These are phyloP conservation scores for Myiotriccus ornatus DNA, from an alignment of 2,797 vertebrate genomes.

Conservation along the genomic window DNA sequence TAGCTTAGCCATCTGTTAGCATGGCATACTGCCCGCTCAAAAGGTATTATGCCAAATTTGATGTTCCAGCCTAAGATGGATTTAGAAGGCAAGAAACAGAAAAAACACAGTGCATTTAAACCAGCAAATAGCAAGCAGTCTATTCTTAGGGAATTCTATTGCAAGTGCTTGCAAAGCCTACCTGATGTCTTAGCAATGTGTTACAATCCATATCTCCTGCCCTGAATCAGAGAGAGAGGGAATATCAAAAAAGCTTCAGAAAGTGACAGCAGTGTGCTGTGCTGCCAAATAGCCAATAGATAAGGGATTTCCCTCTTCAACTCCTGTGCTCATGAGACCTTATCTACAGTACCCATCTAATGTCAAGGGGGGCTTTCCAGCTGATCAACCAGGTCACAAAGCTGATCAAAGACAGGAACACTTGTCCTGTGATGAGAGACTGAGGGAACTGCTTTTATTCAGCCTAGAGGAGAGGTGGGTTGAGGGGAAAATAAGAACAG, in stretches of 20 bases:
- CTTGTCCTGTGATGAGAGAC: neutral
- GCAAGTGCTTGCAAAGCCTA: neutral
- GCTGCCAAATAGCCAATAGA: neutral
- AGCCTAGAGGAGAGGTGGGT: neutral
- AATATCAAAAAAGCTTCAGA: neutral
- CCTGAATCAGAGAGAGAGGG: neutral
- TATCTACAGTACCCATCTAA: neutral
- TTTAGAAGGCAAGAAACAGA: constrained; percentile 13
- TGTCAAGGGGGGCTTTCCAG: neutral
- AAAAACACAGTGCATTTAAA: neutral
- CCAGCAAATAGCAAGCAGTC: neutral
- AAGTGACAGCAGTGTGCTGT: neutral
- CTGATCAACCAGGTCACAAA: neutral
- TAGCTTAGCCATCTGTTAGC: constrained; percentile 29
- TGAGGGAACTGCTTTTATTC: neutral
- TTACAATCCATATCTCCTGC: neutral
- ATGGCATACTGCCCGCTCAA: neutral
- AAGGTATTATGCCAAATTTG: constrained; percentile 39
- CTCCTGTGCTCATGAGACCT: neutral
- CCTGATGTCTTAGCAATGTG: neutral
- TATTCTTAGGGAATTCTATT: neutral
- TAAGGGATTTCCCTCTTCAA: neutral
- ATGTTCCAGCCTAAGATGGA: neutral
- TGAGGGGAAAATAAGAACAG: neutral
- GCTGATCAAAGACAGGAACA: neutral